Percentiles rank a stretch among this genome's conserved stretches.
Conservation (phyloP, 2,797 vertebrate species). For the Tenualosa thibaudeaui region DNA sequence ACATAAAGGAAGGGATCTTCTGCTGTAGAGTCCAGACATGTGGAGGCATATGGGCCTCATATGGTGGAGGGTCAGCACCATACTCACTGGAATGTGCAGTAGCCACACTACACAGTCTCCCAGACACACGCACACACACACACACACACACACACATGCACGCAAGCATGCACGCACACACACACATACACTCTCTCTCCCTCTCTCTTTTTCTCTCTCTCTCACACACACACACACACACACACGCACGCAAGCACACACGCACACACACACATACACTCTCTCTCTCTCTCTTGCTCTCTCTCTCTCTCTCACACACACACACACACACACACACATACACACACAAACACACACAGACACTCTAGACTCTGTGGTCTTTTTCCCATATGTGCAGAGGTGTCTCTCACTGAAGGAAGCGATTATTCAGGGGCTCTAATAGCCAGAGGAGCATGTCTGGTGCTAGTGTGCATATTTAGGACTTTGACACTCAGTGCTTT, state of each 20-base stretch:
- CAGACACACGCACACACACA: neutral
- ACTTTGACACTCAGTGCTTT: neutral
- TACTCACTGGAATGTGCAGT: neutral
- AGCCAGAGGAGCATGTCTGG: conserved; percentile 16
- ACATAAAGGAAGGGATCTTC: conserved; percentile 27
- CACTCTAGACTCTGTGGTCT: neutral
- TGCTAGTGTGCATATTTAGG: neutral
- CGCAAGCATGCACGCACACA: neutral
- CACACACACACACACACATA: neutral
- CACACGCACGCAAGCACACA: neutral
- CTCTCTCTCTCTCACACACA: neutral
- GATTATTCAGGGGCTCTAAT: conserved; percentile 24
- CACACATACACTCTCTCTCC: neutral
- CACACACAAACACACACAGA: neutral
- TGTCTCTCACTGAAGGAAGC: conserved; percentile 12
- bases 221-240: neutral
- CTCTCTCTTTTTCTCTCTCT: too few relatives aligned
- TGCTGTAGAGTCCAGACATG: conserved; percentile 4
- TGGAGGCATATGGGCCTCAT: conserved; percentile 34
- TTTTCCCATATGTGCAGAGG: neutral
- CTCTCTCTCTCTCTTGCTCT: neutral
- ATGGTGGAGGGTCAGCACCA: neutral
- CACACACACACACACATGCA: neutral
- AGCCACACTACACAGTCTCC: neutral
- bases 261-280: too few relatives aligned